These are phyloP conservation scores for Pheosia gnoma DNA, from an alignment of 2,888 invertebrate genomes.

Conservation along the genomic window DNA sequence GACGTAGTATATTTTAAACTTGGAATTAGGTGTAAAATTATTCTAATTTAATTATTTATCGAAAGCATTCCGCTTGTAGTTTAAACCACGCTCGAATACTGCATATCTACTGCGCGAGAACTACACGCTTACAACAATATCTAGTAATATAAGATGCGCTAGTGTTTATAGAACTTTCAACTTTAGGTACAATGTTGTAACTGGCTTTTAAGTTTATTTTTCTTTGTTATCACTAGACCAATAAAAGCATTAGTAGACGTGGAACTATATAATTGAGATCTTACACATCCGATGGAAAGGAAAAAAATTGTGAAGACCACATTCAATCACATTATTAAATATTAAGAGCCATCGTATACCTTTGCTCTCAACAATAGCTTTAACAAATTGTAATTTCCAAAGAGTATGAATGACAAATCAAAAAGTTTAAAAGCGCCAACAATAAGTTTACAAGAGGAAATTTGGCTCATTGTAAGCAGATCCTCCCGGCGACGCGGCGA, in stretches of 20 bases:
- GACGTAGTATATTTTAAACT: too few relatives aligned
- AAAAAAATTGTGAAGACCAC: not conserved
- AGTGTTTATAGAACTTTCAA: too few relatives aligned
- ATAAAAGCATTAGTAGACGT: too few relatives aligned
- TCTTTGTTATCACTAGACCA: too few relatives aligned
- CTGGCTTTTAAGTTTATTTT: too few relatives aligned
- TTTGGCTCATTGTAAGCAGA: conserved; percentile 57
- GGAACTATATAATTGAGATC: too few relatives aligned
- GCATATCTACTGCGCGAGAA: conserved; percentile 22
- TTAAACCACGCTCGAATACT: conserved; percentile 30
- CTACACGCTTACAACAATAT: conserved; percentile 19
- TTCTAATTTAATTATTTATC: conserved; percentile 6
- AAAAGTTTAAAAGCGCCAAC: conserved; percentile 39
- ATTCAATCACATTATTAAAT: not conserved
- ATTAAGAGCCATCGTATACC: not conserved
- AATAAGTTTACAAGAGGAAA: conserved; percentile 45
- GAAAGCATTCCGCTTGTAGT: conserved; percentile 16
- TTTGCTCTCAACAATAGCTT: not conserved
- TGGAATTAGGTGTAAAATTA: too few relatives aligned
- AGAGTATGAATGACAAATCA: conserved; percentile 49
- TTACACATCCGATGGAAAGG: not conserved
- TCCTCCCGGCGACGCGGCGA: conserved; percentile 34
- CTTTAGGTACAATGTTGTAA: too few relatives aligned
- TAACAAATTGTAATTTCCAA: conserved; percentile 18
- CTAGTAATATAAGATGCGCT: not conserved